These are phyloP conservation scores for Sebastes cheni DNA, from an alignment of 2,797 vertebrate species.

Conservation along the genomic window DNA sequence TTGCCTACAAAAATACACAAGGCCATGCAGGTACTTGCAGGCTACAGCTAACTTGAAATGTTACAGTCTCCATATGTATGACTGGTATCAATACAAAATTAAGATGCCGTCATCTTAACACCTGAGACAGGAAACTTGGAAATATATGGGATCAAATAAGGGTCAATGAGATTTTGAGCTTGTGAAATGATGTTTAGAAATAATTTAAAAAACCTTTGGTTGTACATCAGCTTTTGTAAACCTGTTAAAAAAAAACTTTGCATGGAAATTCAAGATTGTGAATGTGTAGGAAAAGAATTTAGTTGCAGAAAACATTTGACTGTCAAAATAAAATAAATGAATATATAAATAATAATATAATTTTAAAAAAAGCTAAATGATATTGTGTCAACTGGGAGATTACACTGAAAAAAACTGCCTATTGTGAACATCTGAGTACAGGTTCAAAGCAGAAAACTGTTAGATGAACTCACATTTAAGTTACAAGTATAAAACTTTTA, in stretches of 20 bases:
- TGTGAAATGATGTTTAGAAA: neutral
- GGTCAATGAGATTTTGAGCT: neutral
- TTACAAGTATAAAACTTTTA: neutral
- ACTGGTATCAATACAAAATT: constrained; percentile 13
- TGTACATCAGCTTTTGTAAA: constrained; percentile 11
- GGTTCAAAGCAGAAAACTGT: constrained; percentile 15
- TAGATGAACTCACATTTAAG: neutral
- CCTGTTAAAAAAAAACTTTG: neutral
- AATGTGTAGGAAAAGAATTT: neutral
- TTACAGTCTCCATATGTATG: constrained; percentile 20
- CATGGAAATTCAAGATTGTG: neutral
- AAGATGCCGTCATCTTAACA: constrained; percentile 6
- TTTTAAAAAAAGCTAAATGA: neutral
- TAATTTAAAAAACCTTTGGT: neutral
- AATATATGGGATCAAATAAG: constrained; percentile 5
- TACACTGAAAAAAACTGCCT: neutral
- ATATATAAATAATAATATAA: neutral
- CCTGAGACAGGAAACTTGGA: neutral
- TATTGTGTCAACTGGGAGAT: neutral
- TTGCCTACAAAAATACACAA: constrained; percentile 48
- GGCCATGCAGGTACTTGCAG: constrained; percentile 48
- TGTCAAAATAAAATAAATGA: neutral
- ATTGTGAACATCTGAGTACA: constrained; percentile 15
- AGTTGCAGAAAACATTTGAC: neutral
- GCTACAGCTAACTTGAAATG: constrained; percentile 34